These are phyloP conservation scores for Mythimna pallens DNA, from an alignment of 2,888 invertebrate genomes.

Conservation along the genomic window DNA sequence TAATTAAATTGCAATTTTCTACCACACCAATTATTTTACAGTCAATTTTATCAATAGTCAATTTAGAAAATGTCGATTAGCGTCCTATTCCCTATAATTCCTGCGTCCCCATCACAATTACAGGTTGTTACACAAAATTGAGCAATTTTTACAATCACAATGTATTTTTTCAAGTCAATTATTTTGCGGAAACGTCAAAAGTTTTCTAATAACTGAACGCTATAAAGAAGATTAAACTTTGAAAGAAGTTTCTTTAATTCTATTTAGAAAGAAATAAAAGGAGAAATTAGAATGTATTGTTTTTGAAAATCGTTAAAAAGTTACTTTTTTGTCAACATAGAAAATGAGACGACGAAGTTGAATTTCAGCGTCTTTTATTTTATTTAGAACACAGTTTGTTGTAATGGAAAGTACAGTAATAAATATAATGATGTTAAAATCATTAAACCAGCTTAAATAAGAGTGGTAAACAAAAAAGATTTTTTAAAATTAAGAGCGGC, in stretches of 20 bases:
- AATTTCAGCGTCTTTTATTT: background rate
- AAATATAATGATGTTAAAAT: too few species aligned
- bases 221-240: conserved; percentile 65
- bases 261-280: conserved; percentile 41
- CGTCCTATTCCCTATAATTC: conserved; percentile 19
- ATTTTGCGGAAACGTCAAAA: conserved; percentile 54
- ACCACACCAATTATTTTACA: conserved; percentile 21
- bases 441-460: too few species aligned
- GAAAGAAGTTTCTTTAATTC: conserved; percentile 62
- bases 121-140: conserved; percentile 52
- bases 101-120: conserved; percentile 37
- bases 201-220: conserved; percentile 54
- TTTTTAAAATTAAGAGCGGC: too few species aligned
- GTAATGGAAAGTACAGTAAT: too few species aligned
- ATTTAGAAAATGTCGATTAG: conserved; percentile 39
- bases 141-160: conserved; percentile 48
- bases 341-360: background rate
- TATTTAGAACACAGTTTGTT: background rate
- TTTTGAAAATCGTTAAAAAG: conserved; percentile 28
- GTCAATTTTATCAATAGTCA: conserved; percentile 23
- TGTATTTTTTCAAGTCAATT: conserved; percentile 51
- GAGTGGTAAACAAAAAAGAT: too few species aligned
- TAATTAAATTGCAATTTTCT: conserved; percentile 28
- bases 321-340: background rate
- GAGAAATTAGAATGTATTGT: conserved; percentile 54